Conservation (phyloP, 2,888 invertebrate species). For the Synanthedon formicaeformis region DNA sequence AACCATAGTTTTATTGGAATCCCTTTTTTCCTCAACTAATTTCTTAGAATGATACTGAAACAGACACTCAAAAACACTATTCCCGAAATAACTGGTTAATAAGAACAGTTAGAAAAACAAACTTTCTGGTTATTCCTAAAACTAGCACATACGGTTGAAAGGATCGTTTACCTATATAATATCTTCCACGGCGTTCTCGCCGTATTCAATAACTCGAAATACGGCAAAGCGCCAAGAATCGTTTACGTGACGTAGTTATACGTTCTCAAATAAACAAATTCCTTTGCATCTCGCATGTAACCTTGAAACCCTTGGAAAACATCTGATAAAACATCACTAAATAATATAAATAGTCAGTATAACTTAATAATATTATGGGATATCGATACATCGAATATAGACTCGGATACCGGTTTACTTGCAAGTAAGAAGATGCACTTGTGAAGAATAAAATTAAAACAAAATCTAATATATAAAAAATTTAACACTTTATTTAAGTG, state of each 20-base stretch:
- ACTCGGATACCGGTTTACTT: too few species aligned
- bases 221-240: slow-evolving; percentile 27
- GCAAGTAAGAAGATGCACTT: too few species aligned
- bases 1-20: not conserved
- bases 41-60: not conserved
- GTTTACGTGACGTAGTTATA: slow-evolving; percentile 9
- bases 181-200: slow-evolving; percentile 14
- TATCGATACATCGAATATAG: too few species aligned
- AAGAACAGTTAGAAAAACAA: slow-evolving; percentile 16
- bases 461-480: too few species aligned
- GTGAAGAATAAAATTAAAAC: too few species aligned
- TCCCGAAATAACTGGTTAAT: not conserved
- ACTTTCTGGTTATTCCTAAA: slow-evolving; percentile 23
- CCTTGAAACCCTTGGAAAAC: not conserved
- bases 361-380: too few species aligned
- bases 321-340: not conserved
- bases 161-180: slow-evolving; percentile 18
- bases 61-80: not conserved
- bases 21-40: not conserved
- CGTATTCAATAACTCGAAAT: slow-evolving; percentile 14
- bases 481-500: too few species aligned
- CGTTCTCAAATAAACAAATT: not conserved
- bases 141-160: slow-evolving; percentile 17
- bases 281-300: not conserved
- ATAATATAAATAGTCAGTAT: too few species aligned